Evolutionary conservation across 2,888 invertebrate genomes (phyloP).

Genomic region (Chloromyia formosa): DNA sequence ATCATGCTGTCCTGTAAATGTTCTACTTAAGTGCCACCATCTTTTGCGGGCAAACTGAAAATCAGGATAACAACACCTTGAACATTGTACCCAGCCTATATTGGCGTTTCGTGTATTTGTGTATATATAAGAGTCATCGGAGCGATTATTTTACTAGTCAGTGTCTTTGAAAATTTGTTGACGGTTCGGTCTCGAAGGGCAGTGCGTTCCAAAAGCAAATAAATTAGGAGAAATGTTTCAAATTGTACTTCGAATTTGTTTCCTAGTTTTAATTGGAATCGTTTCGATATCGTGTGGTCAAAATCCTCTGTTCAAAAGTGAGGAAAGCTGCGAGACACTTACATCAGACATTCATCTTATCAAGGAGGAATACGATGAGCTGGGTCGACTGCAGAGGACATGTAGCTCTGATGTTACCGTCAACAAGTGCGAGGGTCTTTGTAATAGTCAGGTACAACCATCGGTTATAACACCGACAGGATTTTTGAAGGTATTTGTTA

Average conservation of each 20-base stretch:
- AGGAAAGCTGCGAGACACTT: slow-evolving; percentile 85
- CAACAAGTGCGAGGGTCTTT: slow-evolving; percentile 93
- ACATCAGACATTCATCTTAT: slow-evolving; percentile 87
- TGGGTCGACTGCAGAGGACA: slow-evolving; percentile 83
- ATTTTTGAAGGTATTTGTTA: slow-evolving; percentile 74
- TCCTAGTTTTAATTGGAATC: slow-evolving; percentile 6
- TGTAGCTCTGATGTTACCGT: slow-evolving; percentile 91
- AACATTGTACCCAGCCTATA: background rate
- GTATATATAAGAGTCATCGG: slow-evolving; percentile 27
- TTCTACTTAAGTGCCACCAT: slow-evolving; percentile 36
- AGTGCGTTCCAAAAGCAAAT: background rate
- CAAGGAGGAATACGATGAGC: slow-evolving; percentile 91
- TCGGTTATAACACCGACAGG: slow-evolving; percentile 89
- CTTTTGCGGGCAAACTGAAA: background rate
- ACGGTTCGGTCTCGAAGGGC: background rate
- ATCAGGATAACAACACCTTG: background rate
- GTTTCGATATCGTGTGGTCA: slow-evolving; percentile 18
- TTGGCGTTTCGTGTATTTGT: background rate
- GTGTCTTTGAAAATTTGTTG: slow-evolving; percentile 34
- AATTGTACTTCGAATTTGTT: background rate
- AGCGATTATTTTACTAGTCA: slow-evolving; percentile 14
- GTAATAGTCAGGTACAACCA: slow-evolving; percentile 91
- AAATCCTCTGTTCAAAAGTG: slow-evolving; percentile 60
- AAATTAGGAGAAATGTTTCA: background rate
- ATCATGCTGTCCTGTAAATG: slow-evolving; percentile 43